Conservation (phyloP, 2,113 vertebrate species). For the Nothocercus julius region DNA sequence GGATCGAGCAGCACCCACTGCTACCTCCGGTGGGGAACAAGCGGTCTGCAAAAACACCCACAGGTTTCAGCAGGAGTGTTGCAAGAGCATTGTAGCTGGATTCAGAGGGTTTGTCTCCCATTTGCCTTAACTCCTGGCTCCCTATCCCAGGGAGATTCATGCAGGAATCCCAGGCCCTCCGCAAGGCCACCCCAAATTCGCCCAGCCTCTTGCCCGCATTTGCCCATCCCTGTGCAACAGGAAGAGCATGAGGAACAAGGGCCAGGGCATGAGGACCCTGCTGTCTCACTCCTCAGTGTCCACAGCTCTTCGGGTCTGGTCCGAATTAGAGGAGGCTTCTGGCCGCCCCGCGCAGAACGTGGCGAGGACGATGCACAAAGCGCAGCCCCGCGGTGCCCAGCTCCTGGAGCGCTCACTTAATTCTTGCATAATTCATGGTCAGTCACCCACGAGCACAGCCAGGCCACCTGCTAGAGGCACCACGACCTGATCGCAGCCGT, state of each 20-base stretch:
- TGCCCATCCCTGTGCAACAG: too few relatives aligned
- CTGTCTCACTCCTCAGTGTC: rapidly evolving
- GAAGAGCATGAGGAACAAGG: too few relatives aligned
- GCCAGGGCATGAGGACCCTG: rapidly evolving
- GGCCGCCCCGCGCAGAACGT: not conserved
- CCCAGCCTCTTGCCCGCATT: not conserved
- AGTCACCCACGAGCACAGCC: too few relatives aligned
- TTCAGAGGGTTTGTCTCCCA: not conserved
- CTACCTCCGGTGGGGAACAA: not conserved
- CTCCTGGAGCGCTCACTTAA: too few relatives aligned
- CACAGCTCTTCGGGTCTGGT: rapidly evolving
- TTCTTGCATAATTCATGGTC: not conserved
- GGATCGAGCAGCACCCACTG: too few relatives aligned
- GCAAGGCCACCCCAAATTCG: too few relatives aligned
- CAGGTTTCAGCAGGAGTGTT: not conserved
- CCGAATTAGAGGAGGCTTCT: not conserved
- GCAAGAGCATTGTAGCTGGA: not conserved
- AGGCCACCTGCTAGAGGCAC: too few relatives aligned
- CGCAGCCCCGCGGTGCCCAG: not conserved
- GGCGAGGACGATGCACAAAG: not conserved
- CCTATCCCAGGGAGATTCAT: not conserved
- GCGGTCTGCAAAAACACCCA: not conserved
- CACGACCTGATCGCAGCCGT: too few relatives aligned
- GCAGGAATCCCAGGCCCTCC: not conserved
- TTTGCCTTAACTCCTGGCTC: not conserved